These are phyloP conservation scores for Aptenodytes forsteri DNA, from an alignment of 2,113 vertebrate species.

Conservation along the genomic window DNA sequence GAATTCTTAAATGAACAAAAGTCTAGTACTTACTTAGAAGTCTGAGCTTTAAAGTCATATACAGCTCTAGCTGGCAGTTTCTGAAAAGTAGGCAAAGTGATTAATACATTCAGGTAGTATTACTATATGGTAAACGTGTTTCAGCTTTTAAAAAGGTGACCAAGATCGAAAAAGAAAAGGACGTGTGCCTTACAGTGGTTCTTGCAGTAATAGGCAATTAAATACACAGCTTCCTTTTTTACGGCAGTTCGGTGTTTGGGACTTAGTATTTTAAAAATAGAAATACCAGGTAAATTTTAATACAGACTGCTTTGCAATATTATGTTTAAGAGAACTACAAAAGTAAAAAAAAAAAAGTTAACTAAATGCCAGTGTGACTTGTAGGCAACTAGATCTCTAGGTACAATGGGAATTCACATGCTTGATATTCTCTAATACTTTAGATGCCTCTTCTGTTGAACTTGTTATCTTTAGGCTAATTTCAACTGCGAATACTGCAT, in stretches of 20 bases:
- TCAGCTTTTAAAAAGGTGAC: neutral
- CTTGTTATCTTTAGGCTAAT: neutral
- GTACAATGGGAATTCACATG: neutral
- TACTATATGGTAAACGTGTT: neutral
- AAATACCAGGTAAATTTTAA: neutral
- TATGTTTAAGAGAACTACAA: neutral
- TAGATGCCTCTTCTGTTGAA: neutral
- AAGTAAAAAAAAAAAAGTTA: neutral
- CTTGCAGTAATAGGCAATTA: neutral
- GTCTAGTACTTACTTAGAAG: slow-evolving; percentile 91
- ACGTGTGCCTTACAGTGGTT: neutral
- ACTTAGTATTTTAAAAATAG: neutral
- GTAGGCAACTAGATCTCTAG: neutral
- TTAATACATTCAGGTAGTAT: slow-evolving; percentile 3
- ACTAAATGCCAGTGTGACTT: neutral
- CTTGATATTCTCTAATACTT: neutral
- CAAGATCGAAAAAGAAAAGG: neutral
- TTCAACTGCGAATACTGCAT: neutral
- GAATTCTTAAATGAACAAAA: neutral
- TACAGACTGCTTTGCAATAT: neutral
- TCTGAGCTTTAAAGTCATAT: slow-evolving; percentile 98
- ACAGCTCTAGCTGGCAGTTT: slow-evolving; percentile 95
- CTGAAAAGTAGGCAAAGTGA: slow-evolving; percentile 81
- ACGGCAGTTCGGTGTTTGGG: neutral
- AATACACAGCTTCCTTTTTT: neutral